phyloP scores from a whole-genome alignment of 1,140 invertebrate species.

The Magallana angulata region DNA sequence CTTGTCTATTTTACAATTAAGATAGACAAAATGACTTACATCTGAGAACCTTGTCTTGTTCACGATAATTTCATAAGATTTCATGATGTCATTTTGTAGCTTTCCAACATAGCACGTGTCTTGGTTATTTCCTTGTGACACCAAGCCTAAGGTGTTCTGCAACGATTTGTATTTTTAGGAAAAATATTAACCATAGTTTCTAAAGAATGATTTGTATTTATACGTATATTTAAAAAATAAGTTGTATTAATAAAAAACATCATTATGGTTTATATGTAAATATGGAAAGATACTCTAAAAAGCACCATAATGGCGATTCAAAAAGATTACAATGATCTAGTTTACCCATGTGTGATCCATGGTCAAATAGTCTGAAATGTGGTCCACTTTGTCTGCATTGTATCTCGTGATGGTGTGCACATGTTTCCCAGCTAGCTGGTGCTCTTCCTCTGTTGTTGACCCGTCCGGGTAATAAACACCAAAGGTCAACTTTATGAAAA shows the following conservation, averaged over 20 bases:
- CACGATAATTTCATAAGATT: neutral
- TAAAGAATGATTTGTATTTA: no score
- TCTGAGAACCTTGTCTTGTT: conserved; percentile 8
- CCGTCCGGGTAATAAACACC: neutral
- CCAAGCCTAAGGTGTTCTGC: conserved; percentile 17
- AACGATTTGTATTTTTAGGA: neutral
- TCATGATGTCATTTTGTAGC: neutral
- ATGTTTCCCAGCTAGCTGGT: neutral
- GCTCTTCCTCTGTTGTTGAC: conserved; percentile 4
- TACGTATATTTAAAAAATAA: no score
- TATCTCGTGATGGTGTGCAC: neutral
- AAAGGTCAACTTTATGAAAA: neutral
- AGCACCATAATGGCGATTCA: no score
- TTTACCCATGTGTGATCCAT: conserved; percentile 9
- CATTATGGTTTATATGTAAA: no score
- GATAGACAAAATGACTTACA: neutral
- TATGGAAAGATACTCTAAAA: no score
- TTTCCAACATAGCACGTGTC: conserved; percentile 23
- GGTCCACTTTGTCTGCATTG: neutral
- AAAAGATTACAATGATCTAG: no score
- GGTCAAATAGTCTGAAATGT: neutral
- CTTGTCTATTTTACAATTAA: no score
- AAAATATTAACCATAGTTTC: no score
- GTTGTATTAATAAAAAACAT: no score
- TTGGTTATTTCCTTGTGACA: neutral